phyloP scores from a whole-genome alignment of 2,797 vertebrate species.

The Phrynocephalus guinanensis region DNA sequence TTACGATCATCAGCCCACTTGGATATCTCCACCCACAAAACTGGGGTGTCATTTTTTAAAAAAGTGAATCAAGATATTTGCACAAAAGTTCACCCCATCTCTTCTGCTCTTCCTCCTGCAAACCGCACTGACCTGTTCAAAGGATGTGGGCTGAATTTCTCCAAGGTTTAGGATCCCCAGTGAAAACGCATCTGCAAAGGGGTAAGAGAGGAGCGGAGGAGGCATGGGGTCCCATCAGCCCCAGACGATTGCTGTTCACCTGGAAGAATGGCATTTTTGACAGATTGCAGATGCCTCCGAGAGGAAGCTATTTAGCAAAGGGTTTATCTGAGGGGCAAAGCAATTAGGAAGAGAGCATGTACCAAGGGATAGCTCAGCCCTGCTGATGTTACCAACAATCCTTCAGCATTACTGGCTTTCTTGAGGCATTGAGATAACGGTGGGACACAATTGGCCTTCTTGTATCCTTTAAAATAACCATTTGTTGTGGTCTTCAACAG shows the following conservation, averaged over 20 bases:
- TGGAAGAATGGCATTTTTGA: background rate
- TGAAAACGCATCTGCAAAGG: background rate
- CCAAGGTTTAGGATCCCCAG: background rate
- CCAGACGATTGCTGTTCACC: background rate
- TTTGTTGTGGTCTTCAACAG: background rate
- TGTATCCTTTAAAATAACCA: background rate
- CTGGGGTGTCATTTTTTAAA: background rate
- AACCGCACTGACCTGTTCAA: background rate
- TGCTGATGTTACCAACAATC: background rate
- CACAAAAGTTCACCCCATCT: background rate
- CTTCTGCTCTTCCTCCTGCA: background rate
- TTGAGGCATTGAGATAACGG: background rate
- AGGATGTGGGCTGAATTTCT: background rate
- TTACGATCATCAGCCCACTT: background rate
- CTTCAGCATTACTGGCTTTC: background rate
- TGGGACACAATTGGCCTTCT: background rate
- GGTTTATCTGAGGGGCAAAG: background rate
- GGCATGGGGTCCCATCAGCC: no score
- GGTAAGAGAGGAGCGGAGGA: background rate
- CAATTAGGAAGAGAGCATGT: background rate
- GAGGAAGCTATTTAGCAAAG: background rate
- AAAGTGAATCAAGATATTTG: background rate
- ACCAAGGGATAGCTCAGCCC: background rate
- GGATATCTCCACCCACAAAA: background rate
- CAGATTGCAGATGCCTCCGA: background rate